Evolutionary conservation across 2,113 vertebrate genomes (phyloP).

Genomic region (Pseudorasbora parva): DNA sequence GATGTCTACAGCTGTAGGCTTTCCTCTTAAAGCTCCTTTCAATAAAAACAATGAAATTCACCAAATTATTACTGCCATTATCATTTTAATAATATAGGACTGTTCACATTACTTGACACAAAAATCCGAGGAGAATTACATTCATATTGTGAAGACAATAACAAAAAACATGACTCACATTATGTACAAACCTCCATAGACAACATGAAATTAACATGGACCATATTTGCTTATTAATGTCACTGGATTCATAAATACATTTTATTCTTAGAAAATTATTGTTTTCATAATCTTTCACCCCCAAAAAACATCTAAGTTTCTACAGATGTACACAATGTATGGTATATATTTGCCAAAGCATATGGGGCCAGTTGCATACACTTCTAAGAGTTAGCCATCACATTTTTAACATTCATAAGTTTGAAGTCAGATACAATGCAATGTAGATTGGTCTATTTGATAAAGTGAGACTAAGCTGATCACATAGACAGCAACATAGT

Average conservation of each 20-base stretch:
- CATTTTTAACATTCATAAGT: no score
- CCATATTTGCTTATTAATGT: slow-evolving; percentile 1
- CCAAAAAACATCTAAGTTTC: no score
- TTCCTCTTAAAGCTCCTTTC: slow-evolving; percentile 1
- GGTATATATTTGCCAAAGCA: not conserved
- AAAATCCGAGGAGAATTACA: not conserved
- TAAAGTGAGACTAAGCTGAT: no score
- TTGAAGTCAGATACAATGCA: no score
- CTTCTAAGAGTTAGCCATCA: no score
- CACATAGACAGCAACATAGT: no score
- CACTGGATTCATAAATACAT: not conserved
- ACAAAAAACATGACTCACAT: not conserved
- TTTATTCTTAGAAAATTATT: not conserved
- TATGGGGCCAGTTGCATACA: not conserved
- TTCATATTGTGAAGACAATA: not conserved
- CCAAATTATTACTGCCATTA: slow-evolving; percentile 24
- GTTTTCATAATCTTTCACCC: not conserved
- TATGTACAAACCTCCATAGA: not conserved
- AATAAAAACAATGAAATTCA: slow-evolving; percentile 30
- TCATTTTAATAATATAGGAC: slow-evolving; percentile 11
- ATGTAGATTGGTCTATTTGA: no score
- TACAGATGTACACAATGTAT: no score
- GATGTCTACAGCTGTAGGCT: slow-evolving; percentile 7
- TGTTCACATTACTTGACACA: slow-evolving; percentile 21
- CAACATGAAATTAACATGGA: not conserved